Base-by-base conservation (phyloP, 2,888 invertebrate genomes). In the Lagria hirta region DNA sequence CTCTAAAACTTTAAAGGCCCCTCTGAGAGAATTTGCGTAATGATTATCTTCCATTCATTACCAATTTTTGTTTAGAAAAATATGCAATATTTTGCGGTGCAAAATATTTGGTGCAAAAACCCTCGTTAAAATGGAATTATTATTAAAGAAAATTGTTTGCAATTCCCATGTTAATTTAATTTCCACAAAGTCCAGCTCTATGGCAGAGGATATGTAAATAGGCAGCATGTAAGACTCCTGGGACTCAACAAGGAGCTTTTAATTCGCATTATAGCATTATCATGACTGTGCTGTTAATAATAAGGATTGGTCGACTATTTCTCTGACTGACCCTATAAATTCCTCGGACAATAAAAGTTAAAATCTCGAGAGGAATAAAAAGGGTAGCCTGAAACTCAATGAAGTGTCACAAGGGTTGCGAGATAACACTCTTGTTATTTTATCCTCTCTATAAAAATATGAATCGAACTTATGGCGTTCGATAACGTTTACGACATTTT, bases 341-440 rank as follows among this genome's bases (percentile, higher is more conserved):
- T 36, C 35, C 24, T 43, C 34, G 30, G 29, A 43, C 45, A 38
- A 37, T 38, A 28, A 45, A 44, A 45, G 27, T 29, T 29, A 12
- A 40, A 45, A 45, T 45, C 40, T 45, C 27, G 38, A 16, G 40
- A 45, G 23, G 27, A 38, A 45, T 40, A 34, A 45, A 40, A 44
- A 37, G 21, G 30, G 28, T 34, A 28, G 4, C 10, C 23, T 34
- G 34, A 26, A 44, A 45, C 29, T 45, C 45, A 45, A 45, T 45
- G 40, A 40, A 45, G 38, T 34, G 40, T 45, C 38, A 34, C 40
- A 38, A 45, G 45, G 37, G 45, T 45, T 34, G 29, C 35, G 15
- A 38, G 45, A 45, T 45, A 45, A 45, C 35, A 45, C 38, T 34
- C 38, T 11, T 38, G 27, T 27, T 27, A 44, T 33, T 44, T 38